Conservation (phyloP, 2,797 vertebrate species). For the Hybognathus amarus region DNA sequence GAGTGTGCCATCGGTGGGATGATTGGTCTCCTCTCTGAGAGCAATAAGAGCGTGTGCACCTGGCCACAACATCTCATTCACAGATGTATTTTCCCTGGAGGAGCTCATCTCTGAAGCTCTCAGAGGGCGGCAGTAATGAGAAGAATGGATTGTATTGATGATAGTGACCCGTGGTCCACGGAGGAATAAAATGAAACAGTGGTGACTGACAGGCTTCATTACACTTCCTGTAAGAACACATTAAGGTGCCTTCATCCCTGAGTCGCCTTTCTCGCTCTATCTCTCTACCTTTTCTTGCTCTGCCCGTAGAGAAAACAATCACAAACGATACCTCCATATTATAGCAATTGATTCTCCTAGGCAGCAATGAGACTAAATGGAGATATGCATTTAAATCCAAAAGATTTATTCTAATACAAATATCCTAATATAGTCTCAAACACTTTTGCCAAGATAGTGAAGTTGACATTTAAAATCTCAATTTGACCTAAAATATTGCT, state of each 20-base stretch:
- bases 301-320: background rate
- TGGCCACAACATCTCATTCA: slow-evolving; percentile 28
- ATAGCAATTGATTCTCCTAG: background rate
- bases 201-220: slow-evolving; percentile 51
- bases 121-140: slow-evolving; percentile 38
- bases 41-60: slow-evolving; percentile 26
- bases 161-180: slow-evolving; percentile 29
- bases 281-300: slow-evolving; percentile 2
- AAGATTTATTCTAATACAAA: background rate
- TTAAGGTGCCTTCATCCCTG: slow-evolving; percentile 55
- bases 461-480: background rate
- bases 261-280: slow-evolving; percentile 39
- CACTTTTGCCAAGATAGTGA: background rate
- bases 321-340: background rate
- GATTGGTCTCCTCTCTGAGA: slow-evolving; percentile 23
- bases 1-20: background rate
- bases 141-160: slow-evolving; percentile 42
- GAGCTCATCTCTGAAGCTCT: slow-evolving; percentile 14
- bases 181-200: slow-evolving; percentile 41
- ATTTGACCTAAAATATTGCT: background rate
- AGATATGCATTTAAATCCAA: background rate
- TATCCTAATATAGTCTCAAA: background rate
- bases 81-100: slow-evolving; percentile 28
- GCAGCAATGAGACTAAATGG: background rate
- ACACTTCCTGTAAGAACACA: slow-evolving; percentile 52